Base-by-base conservation (phyloP, 2,113 vertebrate species). In the Pholis gunnellus region DNA sequence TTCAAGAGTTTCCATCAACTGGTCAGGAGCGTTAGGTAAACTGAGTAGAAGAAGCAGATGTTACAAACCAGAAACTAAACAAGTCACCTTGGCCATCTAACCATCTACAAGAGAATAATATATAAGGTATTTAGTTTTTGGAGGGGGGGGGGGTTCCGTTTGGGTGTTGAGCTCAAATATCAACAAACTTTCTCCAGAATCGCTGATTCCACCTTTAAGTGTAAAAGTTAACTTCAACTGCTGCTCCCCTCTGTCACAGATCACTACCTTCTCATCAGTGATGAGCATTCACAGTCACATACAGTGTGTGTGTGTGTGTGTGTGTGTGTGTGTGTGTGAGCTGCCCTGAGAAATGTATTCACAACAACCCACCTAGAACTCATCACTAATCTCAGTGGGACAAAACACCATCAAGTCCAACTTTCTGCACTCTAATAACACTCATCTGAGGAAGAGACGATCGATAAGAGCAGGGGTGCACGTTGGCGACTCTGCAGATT, bases 191-290 rank as follows among this genome's bases (percentile, higher is more conserved):
- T 34, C 59, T 34, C 27, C 29, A 60, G 29, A 60, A 31, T 60
- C 17, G 59, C 59, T 60, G 59, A 60, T 17, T 60, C 59, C 59
- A 60, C 59, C 15, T 57, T 20, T 54, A 27, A 50, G 68, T 22
- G 57, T n/a, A 15, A n/a, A 72, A 79, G 78, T 64, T 31, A 64
- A 65, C 68, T 72, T 56, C 29, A 40, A 1, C 40, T 60, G 36
- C 38, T 76, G 57, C 50, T 75, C 50, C 34, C 60, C 40, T 59
- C 73, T 48, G 64, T 78, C 69, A 74, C 63, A 82, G 74, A 82
- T 73, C 73, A 73, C 83, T 77, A 69, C 61, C 63, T 77, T 66
- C 56, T 69, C 54, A 86, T 86, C 74, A 73, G 72, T 42, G 83
- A 72, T 48, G 52, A 64, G 66, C 27, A 13, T 34, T 79, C 70